These are phyloP conservation scores for Peromyscus polionotus DNA, from an alignment of 2,113 vertebrate species.

Conservation along the genomic window DNA sequence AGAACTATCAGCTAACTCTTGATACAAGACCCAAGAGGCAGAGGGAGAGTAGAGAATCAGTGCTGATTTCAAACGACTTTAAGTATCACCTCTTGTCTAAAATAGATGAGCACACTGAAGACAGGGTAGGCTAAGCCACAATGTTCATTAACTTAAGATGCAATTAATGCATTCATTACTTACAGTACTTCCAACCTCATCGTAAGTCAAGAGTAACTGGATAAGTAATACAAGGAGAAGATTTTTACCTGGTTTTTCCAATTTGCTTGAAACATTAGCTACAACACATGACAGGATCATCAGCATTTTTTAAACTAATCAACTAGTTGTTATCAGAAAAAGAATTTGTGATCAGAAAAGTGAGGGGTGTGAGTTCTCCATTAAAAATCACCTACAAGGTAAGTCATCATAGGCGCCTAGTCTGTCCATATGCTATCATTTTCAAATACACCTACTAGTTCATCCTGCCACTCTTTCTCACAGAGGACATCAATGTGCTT, in stretches of 20 bases:
- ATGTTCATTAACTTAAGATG: neutral
- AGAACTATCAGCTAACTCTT: neutral
- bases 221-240: neutral
- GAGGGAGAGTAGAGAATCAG: neutral
- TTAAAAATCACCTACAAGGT: neutral
- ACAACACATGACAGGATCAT: neutral
- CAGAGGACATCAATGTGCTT: neutral
- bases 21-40: neutral
- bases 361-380: neutral
- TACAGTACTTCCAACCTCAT: too few species aligned
- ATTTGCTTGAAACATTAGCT: neutral
- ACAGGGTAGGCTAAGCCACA: neutral
- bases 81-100: neutral
- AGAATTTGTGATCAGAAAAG: conserved; percentile 21
- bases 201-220: neutral
- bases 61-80: neutral
- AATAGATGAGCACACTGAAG: neutral
- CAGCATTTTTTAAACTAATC: neutral
- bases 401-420: neutral
- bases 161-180: neutral
- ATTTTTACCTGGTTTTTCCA: conserved; percentile 10
- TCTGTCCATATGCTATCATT: neutral
- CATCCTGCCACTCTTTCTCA: neutral
- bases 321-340: conserved; percentile 2
- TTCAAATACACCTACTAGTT: neutral